Evolutionary conservation across 2,113 vertebrate species (phyloP).

Genomic region (Sigmodon hispidus): DNA sequence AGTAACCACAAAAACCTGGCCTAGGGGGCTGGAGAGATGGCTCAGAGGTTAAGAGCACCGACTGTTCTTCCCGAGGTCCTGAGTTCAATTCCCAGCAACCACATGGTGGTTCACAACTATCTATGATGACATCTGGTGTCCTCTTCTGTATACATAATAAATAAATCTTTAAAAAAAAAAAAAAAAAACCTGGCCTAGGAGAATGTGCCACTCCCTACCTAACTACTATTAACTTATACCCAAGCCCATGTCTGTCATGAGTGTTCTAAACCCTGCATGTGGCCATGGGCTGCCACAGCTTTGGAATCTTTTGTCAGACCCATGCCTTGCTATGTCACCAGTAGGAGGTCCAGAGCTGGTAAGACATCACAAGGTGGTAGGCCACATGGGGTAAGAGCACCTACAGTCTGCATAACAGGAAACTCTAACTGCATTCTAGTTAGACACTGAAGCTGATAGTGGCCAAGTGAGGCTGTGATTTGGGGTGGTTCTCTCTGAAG

Average conservation of each 20-base stretch:
- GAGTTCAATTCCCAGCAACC: too few species aligned
- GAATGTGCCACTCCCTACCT: background rate
- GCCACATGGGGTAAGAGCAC: too few species aligned
- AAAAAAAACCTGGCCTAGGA: background rate
- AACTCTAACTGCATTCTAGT: background rate
- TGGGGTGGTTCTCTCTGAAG: background rate
- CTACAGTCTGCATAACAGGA: accelerated
- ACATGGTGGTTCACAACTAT: too few species aligned
- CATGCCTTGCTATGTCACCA: background rate
- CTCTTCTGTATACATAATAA: too few species aligned
- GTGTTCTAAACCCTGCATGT: too few species aligned
- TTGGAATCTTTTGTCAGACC: background rate
- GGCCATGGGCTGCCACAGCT: background rate
- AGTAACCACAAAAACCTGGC: background rate
- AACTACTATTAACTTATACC: background rate
- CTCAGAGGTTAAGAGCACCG: too few species aligned
- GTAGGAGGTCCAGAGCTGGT: background rate
- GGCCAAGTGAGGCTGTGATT: too few species aligned
- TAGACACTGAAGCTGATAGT: accelerated
- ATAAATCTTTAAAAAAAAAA: too few species aligned
- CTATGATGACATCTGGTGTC: too few species aligned
- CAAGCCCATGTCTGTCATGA: background rate
- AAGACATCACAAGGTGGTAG: background rate
- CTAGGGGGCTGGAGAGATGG: too few species aligned
- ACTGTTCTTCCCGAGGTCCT: too few species aligned